Conservation (phyloP, 2,113 vertebrate species). For the Cyanoderma ruficeps region DNA sequence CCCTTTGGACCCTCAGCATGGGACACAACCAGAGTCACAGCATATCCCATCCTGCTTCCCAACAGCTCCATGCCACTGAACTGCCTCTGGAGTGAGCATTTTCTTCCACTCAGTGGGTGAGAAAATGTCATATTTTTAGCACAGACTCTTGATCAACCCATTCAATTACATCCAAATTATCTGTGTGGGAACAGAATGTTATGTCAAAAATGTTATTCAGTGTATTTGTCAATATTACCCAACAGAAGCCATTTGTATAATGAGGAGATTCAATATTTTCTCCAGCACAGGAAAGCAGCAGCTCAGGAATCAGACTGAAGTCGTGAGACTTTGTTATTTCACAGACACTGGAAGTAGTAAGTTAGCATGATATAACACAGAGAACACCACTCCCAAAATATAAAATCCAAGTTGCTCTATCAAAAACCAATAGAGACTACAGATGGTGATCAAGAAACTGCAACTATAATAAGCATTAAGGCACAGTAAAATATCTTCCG, state of each 20-base stretch:
- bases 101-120: slow-evolving; percentile 29
- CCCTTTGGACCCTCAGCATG: not conserved
- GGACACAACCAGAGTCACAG: not conserved
- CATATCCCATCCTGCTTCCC: not conserved
- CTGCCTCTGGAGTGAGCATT: not conserved
- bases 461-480: slow-evolving; percentile 17
- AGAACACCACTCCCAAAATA: not conserved
- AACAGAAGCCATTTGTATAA: slow-evolving; percentile 58
- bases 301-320: slow-evolving; percentile 7
- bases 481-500: not conserved
- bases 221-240: slow-evolving; percentile 63
- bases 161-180: slow-evolving; percentile 70
- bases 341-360: not conserved
- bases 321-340: not conserved
- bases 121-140: slow-evolving; percentile 52
- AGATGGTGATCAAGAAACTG: slow-evolving; percentile 25
- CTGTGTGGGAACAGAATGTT: slow-evolving; percentile 68
- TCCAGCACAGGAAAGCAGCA: not conserved
- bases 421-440: slow-evolving; percentile 21
- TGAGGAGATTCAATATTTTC: slow-evolving; percentile 39
- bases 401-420: not conserved
- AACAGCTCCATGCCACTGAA: not conserved
- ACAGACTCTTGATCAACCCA: slow-evolving; percentile 54
- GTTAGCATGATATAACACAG: not conserved
- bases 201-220: slow-evolving; percentile 67